Conservation (phyloP, 1,140 invertebrate species). For the Apis dorsata region DNA sequence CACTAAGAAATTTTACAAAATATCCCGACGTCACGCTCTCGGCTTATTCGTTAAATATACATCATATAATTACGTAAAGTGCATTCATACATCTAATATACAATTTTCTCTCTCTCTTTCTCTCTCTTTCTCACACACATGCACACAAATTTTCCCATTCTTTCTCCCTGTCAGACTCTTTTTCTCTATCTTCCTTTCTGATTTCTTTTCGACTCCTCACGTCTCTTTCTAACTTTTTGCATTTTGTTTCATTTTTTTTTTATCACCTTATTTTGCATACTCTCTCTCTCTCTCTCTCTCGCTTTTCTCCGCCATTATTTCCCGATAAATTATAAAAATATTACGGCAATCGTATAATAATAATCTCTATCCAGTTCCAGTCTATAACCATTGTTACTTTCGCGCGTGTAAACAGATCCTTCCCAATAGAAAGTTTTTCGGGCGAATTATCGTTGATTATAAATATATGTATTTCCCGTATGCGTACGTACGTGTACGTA, state of each 20-base stretch:
- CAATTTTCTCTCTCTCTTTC: slow-evolving; percentile 30
- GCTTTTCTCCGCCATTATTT: slow-evolving; percentile 17
- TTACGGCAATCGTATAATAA: slow-evolving; percentile 62
- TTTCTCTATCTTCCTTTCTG: neutral
- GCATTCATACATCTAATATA: slow-evolving; percentile 58
- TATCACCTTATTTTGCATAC: neutral
- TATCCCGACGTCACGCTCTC: slow-evolving; percentile 58
- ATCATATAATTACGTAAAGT: slow-evolving; percentile 59
- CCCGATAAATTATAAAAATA: slow-evolving; percentile 66
- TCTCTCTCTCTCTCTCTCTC: neutral
- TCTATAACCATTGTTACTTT: slow-evolving; percentile 54
- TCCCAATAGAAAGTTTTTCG: slow-evolving; percentile 44
- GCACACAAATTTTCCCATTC: neutral
- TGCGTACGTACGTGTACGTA: too few relatives aligned
- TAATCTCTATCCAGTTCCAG: slow-evolving; percentile 56
- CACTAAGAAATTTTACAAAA: slow-evolving; percentile 67
- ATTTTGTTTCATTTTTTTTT: neutral
- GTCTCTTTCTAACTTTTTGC: neutral
- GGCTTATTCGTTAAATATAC: slow-evolving; percentile 59
- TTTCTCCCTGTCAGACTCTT: neutral
- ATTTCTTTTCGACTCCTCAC: neutral
- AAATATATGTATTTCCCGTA: neutral
- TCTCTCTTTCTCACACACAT: neutral
- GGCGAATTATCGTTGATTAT: slow-evolving; percentile 7
- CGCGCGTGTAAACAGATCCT: slow-evolving; percentile 38